phyloP scores from a whole-genome alignment of 2,888 invertebrate species.

The Proisotoma minuta region DNA sequence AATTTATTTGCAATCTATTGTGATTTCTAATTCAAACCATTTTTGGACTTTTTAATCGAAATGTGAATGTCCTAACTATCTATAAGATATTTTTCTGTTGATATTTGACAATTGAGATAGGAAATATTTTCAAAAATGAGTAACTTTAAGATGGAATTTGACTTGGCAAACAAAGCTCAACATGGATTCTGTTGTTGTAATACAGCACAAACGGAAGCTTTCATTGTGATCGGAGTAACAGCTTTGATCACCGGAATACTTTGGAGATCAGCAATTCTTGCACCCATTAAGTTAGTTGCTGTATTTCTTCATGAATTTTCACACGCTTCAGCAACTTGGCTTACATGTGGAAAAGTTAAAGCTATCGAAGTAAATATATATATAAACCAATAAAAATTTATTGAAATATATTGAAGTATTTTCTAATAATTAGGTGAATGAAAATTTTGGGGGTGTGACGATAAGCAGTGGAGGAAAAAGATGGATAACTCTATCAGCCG shows the following conservation, averaged over 20 bases:
- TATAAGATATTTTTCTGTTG: no score
- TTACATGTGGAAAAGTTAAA: constrained; percentile 39
- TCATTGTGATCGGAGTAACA: constrained; percentile 37
- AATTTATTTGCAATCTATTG: no score
- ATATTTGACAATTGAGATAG: no score
- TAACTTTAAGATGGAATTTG: not conserved
- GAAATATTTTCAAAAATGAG: no score
- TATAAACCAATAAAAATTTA: not conserved
- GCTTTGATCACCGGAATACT: constrained; percentile 32
- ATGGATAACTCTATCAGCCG: constrained; percentile 38
- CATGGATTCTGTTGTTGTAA: constrained; percentile 40
- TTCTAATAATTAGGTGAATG: constrained; percentile 26
- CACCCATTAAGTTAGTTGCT: constrained; percentile 38
- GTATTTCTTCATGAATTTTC: constrained; percentile 42
- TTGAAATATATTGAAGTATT: not conserved
- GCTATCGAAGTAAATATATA: constrained; percentile 26
- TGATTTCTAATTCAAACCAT: no score
- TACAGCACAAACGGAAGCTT: constrained; percentile 34
- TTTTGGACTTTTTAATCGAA: no score
- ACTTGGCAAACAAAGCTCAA: not conserved
- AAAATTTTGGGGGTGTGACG: constrained; percentile 37
- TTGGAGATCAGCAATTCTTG: constrained; percentile 32
- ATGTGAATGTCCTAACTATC: no score
- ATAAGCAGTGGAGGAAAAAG: constrained; percentile 30
- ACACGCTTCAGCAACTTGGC: constrained; percentile 40